Base-by-base conservation (phyloP, 2,888 invertebrate species). In the Hydraecia micacea region DNA sequence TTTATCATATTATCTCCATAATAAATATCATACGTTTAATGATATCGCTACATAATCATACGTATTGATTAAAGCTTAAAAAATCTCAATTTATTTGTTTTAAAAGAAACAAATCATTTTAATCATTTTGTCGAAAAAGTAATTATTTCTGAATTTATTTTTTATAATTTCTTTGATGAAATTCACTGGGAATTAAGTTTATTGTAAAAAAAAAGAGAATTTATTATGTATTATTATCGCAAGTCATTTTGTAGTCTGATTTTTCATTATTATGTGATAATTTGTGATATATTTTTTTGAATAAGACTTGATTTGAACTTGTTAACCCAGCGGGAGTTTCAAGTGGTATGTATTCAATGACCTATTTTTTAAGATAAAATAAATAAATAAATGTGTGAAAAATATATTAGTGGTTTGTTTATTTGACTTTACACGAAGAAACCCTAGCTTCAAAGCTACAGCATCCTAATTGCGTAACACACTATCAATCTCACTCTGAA, bases 221-320 rank as follows among this genome's bases (percentile, higher is more conserved):
- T 52, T 42, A 36, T 11, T 42, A 46, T 79, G 32, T 74, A 72
- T 80, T 73, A 69, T 58, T 81, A 83, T 83, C 77, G 78, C 79
- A 83, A 80, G 42, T 86, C 80, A 79, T 78, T 42, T 77, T 73
- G 42, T 84, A 62, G 92, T 93, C 93, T 94, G 94, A 93, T 90
- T 89, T 88, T 88, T 91, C 88, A 89, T 87, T 92, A 86, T 87
- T 90, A 92, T 95, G 95, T 95, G 95, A 95, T 95, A 95, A 90
- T 90, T 93, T 95, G 95, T 95, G 95, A 95, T 95, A 90, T 87
- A 86, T 88, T 88, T 88, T 81, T 91, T 91, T 89, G 73, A 83
- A 88, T 93, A 93, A 92, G 87, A 86, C 87, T 85, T 86, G 87
- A 79, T 81, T 89, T 89, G 80, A 87, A 81, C 87, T 90, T 92